A percentile compares a stretch with the other conserved stretches of the same genome.
These are phyloP conservation scores for Pseudocheirus occidentalis DNA, from an alignment of 2,797 vertebrate species.

Conservation along the genomic window DNA sequence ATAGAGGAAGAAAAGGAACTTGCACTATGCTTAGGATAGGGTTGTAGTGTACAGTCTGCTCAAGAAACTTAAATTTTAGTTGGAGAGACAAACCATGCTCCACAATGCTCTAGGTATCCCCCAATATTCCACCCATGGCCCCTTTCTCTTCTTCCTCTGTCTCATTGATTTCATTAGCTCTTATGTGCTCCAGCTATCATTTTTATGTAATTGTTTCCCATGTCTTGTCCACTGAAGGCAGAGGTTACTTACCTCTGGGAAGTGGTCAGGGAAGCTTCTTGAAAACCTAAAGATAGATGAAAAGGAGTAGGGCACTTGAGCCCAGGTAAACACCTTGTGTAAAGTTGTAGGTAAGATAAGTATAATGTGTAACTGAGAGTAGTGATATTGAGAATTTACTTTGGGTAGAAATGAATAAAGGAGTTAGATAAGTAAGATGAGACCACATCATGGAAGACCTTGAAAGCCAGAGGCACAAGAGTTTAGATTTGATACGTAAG, in stretches of 20 bases:
- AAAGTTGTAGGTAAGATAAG: background rate
- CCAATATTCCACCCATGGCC: background rate
- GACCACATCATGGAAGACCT: background rate
- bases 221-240: background rate
- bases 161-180: background rate
- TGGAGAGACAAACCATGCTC: background rate
- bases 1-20: too few species aligned
- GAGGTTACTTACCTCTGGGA: background rate
- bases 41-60: background rate
- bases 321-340: background rate
- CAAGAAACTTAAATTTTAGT: too few species aligned
- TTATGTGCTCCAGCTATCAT: background rate
- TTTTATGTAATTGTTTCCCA: background rate
- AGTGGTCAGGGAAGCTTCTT: background rate
- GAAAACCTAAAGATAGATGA: background rate
- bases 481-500: background rate
- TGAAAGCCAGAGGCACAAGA: background rate
- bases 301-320: background rate
- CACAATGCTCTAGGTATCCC: background rate
- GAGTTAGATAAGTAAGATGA: background rate
- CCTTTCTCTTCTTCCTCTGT: background rate
- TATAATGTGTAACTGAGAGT: too few species aligned
- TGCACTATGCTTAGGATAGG: too few species aligned
- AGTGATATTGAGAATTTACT: background rate
- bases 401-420: background rate